Evolutionary conservation across 2,113 vertebrate species (phyloP), one percentile per base, ranked within the genome.

Genomic region (Orthonyx spaldingii): DNA sequence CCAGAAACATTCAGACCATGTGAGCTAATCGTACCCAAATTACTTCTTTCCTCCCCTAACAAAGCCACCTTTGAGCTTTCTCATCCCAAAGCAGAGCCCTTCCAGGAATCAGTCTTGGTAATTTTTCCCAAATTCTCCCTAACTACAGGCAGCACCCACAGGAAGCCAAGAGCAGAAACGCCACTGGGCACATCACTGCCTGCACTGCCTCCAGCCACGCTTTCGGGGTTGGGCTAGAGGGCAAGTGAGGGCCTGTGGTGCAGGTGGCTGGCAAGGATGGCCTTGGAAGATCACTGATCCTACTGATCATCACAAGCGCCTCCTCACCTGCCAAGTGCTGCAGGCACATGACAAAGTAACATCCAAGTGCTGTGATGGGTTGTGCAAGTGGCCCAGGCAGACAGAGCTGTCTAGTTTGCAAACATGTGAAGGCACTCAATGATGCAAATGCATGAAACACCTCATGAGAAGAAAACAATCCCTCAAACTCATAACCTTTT

Each of bases 101-200:
- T 60, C 53, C 52, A 80, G 10, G 20, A 88, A 76, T 22, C 35
- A 64, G 13, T 39, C 50, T 49, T 26, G 7, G 8, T 15, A 7
- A 39, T 47, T 59, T 74, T 82, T 30, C 63, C 49, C 49, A 68
- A 30, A 28, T 66, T 50, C 22, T 57, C 41, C 71, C 39, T 47
- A 30, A 37, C 9, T 30, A 26, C n/a, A 56, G 52, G 63, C 44
- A 35, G 63, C 46, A 77, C 50, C 32, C 5, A 10, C 24, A 63
- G 18, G 23, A 63, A 71, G 47, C n/a, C 49, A 84, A 13, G 13
- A 77, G 64, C 30, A 87, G 41, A 69, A 10, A 28, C 9, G 20
- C 1, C 2, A 39, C 44, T 63, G 37, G 33, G 46, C 35, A 57
- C 24, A 8, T 30, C 2, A 0, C 20, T 50, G 55, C 64, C 32